A percentile compares a stretch with the other conserved stretches of the same genome.
Evolutionary conservation across 2,797 vertebrate species (phyloP).

Genomic region (Channallabes apus): DNA sequence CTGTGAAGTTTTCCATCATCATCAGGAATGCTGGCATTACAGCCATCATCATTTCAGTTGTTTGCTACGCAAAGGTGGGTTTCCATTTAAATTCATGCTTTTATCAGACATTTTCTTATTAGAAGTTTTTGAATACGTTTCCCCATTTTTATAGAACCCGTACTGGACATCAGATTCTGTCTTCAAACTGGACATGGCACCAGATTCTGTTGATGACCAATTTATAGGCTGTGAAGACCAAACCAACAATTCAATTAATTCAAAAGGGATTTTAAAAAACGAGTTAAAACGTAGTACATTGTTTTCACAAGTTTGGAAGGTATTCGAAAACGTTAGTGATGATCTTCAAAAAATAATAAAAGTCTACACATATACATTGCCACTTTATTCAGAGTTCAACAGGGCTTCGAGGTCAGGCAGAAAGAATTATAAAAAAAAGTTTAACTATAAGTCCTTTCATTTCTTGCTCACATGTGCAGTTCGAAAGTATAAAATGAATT

Average conservation of each 20-base stretch:
- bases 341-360: background rate
- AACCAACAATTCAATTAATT: fast-evolving
- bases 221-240: background rate
- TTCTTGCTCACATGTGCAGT: background rate
- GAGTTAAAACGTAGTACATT: fast-evolving
- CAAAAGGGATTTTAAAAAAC: background rate
- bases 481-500: background rate
- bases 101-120: background rate
- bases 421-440: background rate
- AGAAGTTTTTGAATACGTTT: background rate
- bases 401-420: background rate
- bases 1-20: background rate
- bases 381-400: background rate
- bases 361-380: fast-evolving
- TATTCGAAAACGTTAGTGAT: fast-evolving
- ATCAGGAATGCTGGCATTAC: background rate
- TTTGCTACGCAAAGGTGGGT: background rate
- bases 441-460: background rate
- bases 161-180: background rate
- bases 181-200: background rate
- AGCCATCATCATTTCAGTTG: background rate
- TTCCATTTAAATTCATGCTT: background rate
- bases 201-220: background rate
- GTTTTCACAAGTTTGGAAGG: background rate
- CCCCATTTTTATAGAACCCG: background rate